phyloP scores from a whole-genome alignment of 1,140 invertebrate genomes.

The Pomacea maculata region DNA sequence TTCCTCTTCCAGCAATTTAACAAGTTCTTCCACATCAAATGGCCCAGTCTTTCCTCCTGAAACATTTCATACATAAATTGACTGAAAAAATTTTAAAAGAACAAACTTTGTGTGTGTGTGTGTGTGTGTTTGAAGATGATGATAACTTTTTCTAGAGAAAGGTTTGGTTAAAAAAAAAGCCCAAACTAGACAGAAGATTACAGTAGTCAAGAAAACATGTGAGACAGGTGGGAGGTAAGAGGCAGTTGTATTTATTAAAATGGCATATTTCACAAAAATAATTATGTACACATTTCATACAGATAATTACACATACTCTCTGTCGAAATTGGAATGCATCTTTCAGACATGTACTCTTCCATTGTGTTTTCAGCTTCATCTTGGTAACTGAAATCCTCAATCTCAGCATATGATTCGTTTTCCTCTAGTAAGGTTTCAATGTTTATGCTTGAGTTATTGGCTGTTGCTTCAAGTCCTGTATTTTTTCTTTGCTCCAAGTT shows the following conservation, averaged over 20 bases:
- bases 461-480: not conserved
- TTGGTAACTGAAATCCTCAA: constrained; percentile 16
- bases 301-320: constrained; percentile 11
- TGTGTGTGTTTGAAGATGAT: too few species aligned
- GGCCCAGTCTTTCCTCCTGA: constrained; percentile 82
- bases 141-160: too few species aligned
- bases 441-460: not conserved
- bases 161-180: too few species aligned
- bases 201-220: too few species aligned
- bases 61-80: constrained; percentile 16
- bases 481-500: not conserved
- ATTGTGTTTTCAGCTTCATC: not conserved
- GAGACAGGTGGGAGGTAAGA: too few species aligned
- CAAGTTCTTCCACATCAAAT: constrained; percentile 86
- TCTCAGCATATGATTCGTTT: not conserved
- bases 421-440: not conserved
- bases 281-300: too few species aligned
- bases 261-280: too few species aligned
- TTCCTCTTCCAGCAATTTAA: constrained; percentile 79
- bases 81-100: not conserved
- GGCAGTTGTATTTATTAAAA: too few species aligned
- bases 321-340: constrained; percentile 1
- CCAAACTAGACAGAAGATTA: too few species aligned
- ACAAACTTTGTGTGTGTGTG: too few species aligned
- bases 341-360: not conserved